A percentile compares a stretch with the other conserved stretches of the same genome.
Conservation (phyloP, 64 coral and sea anemone species). For the Dendrophyllia cribrosa region DNA sequence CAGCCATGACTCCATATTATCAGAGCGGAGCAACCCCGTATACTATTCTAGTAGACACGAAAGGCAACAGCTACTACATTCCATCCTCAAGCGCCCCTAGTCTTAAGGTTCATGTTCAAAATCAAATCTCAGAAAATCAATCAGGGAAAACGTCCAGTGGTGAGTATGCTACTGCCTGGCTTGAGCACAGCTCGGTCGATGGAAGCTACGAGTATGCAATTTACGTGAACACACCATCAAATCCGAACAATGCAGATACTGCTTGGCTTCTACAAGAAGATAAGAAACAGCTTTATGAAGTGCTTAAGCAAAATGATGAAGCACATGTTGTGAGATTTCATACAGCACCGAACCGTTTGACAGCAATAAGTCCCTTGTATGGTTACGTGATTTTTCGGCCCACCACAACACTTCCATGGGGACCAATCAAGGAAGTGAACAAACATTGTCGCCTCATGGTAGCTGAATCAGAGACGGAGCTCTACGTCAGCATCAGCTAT, state of each 20-base stretch:
- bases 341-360: background rate
- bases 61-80: slow-evolving; percentile 66
- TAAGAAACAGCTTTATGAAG: background rate
- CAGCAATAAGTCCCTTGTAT: background rate
- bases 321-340: background rate
- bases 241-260: background rate
- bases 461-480: no score
- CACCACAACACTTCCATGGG: background rate
- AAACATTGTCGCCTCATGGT: background rate
- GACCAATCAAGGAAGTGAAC: background rate
- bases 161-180: slow-evolving; percentile 53
- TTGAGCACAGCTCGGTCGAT: slow-evolving; percentile 17
- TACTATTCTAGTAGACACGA: background rate
- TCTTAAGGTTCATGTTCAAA: slow-evolving; percentile 33
- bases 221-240: background rate
- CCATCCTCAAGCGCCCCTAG: background rate
- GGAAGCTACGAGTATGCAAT: background rate
- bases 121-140: slow-evolving; percentile 42
- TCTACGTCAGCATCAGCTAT: slow-evolving; percentile 1
- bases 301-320: background rate
- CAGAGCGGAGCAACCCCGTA: background rate
- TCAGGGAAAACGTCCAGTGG: background rate
- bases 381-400: background rate
- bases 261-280: background rate
- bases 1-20: background rate